Evolutionary conservation across 2,888 invertebrate species (phyloP).

Genomic region (Phania funesta): DNA sequence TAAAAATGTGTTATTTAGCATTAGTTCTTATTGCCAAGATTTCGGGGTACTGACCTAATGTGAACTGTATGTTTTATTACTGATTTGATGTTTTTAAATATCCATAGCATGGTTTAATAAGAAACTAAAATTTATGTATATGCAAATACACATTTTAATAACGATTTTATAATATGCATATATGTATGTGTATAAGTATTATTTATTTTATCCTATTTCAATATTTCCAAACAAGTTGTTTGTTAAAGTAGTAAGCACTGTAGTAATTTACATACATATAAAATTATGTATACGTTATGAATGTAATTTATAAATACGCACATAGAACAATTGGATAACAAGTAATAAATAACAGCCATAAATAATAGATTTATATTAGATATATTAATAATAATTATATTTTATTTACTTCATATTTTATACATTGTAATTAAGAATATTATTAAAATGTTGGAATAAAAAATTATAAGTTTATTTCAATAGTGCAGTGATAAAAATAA

Average conservation of each 20-base stretch:
- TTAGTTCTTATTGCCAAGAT: too few species aligned
- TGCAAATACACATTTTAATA: slow-evolving; percentile 60
- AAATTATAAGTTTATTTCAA: slow-evolving; percentile 23
- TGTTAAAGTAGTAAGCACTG: slow-evolving; percentile 27
- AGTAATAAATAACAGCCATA: slow-evolving; percentile 54
- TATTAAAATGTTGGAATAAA: slow-evolving; percentile 32
- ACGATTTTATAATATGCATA: slow-evolving; percentile 45
- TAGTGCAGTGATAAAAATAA: slow-evolving; percentile 9
- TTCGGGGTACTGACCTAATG: too few species aligned
- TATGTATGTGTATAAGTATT: slow-evolving; percentile 45
- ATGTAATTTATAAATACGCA: slow-evolving; percentile 51
- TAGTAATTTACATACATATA: slow-evolving; percentile 37
- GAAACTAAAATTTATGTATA: slow-evolving; percentile 56
- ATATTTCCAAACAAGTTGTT: slow-evolving; percentile 63
- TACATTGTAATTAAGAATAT: slow-evolving; percentile 37
- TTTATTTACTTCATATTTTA: slow-evolving; percentile 58
- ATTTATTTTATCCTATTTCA: slow-evolving; percentile 58
- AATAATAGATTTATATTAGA: slow-evolving; percentile 43
- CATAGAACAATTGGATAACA: slow-evolving; percentile 45
- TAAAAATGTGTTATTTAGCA: too few species aligned
- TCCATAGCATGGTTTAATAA: slow-evolving; percentile 55
- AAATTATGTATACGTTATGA: slow-evolving; percentile 41
- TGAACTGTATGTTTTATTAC: too few species aligned
- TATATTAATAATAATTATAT: slow-evolving; percentile 53
- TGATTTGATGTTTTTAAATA: neutral